A percentile compares a stretch with the other conserved stretches of the same genome.
Evolutionary conservation across 2,113 vertebrate genomes (phyloP).

Genomic region (Notechis scutatus): DNA sequence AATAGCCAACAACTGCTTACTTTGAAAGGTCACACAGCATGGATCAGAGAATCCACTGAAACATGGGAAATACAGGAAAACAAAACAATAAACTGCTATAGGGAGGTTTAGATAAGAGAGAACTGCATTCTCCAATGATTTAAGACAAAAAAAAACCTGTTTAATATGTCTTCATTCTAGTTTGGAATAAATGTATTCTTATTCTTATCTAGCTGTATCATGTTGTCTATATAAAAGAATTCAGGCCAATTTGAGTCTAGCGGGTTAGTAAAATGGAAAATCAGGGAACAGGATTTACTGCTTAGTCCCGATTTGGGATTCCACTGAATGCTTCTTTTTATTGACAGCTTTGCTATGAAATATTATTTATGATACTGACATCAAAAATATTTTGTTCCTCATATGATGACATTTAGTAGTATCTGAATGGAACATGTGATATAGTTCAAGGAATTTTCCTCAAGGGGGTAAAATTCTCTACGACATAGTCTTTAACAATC

Average conservation of each 20-base stretch:
- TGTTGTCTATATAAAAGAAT: background rate
- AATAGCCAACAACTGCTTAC: background rate
- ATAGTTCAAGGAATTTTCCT: background rate
- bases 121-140: background rate
- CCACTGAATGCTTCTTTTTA: background rate
- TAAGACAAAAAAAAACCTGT: background rate
- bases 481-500: background rate
- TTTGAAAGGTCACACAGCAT: background rate
- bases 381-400: background rate
- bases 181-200: background rate
- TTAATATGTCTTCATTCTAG: background rate
- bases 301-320: background rate
- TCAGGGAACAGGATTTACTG: background rate
- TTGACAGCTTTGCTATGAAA: background rate
- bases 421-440: background rate
- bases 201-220: background rate
- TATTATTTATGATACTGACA: background rate
- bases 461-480: background rate
- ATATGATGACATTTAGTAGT: background rate
- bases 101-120: background rate
- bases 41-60: background rate
- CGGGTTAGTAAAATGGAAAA: background rate
- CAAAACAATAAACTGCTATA: background rate
- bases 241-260: background rate
- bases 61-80: background rate